Conservation (phyloP, 2,888 invertebrate genomes). For the Melangyna quadrimaculata region DNA sequence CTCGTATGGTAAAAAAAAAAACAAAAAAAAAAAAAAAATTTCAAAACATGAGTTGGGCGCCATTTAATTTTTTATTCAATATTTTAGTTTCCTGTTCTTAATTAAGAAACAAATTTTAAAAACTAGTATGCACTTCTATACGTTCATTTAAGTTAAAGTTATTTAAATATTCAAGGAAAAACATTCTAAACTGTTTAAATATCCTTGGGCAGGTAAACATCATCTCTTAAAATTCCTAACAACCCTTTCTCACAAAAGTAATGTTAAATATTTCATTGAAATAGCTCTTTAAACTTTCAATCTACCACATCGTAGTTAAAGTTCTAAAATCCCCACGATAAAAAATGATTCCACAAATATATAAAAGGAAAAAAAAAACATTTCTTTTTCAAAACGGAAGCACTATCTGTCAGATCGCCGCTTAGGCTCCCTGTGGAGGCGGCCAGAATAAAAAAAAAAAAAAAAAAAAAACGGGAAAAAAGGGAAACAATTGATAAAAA, state of each 20-base stretch:
- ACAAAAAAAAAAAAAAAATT: too few relatives aligned
- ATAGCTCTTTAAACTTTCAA: constrained; percentile 7
- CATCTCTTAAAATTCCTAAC: neutral
- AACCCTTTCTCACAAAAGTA: neutral
- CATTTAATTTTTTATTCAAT: too few relatives aligned
- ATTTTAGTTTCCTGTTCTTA: too few relatives aligned
- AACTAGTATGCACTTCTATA: neutral
- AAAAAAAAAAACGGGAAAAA: constrained; percentile 8
- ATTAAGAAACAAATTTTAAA: too few relatives aligned
- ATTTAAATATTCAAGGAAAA: neutral
- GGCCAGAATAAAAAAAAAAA: neutral
- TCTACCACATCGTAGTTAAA: neutral
- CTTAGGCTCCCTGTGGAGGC: constrained; percentile 39
- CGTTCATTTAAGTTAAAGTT: neutral
- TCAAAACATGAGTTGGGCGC: too few relatives aligned
- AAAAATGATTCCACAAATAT: constrained; percentile 21
- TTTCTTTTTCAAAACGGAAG: constrained; percentile 45
- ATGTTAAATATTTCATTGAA: neutral
- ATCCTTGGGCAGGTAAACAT: neutral
- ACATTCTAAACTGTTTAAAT: neutral
- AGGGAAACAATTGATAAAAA: constrained; percentile 25
- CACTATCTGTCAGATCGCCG: constrained; percentile 63
- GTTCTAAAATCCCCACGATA: constrained; percentile 2
- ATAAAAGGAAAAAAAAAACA: neutral
- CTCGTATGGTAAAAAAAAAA: too few relatives aligned